Evolutionary conservation across 2,797 vertebrate genomes (phyloP).

Genomic region (Thripadectes ignobilis): DNA sequence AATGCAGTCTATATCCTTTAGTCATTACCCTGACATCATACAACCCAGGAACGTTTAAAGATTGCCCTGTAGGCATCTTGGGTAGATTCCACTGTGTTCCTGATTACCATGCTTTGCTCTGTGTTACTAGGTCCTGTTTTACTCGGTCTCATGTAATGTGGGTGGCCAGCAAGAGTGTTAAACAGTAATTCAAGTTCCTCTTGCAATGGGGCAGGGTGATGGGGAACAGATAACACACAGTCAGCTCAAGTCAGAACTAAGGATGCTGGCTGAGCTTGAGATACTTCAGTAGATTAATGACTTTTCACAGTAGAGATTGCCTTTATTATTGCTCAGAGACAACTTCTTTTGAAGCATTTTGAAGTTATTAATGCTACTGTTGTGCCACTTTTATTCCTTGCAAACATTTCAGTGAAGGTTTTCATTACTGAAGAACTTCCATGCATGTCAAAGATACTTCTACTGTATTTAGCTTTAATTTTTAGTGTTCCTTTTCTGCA

Average conservation of each 20-base stretch:
- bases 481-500: neutral
- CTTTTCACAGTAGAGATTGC: neutral
- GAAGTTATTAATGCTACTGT: neutral
- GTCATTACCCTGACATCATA: neutral
- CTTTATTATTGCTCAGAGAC: neutral
- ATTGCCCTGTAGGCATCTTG: neutral
- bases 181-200: slow-evolving; percentile 28
- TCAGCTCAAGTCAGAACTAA: neutral
- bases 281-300: neutral
- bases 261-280: neutral
- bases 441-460: neutral
- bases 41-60: neutral
- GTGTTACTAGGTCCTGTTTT: neutral
- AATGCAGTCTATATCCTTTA: neutral
- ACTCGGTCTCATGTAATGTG: neutral
- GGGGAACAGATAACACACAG: neutral
- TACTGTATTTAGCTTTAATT: neutral
- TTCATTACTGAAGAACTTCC: neutral
- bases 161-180: neutral
- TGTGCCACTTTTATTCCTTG: neutral
- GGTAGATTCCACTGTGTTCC: neutral
- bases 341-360: neutral
- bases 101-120: neutral
- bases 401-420: neutral
- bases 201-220: neutral